Base-by-base conservation (phyloP, 2,797 vertebrate genomes). In the Heterohyrax brucei region DNA sequence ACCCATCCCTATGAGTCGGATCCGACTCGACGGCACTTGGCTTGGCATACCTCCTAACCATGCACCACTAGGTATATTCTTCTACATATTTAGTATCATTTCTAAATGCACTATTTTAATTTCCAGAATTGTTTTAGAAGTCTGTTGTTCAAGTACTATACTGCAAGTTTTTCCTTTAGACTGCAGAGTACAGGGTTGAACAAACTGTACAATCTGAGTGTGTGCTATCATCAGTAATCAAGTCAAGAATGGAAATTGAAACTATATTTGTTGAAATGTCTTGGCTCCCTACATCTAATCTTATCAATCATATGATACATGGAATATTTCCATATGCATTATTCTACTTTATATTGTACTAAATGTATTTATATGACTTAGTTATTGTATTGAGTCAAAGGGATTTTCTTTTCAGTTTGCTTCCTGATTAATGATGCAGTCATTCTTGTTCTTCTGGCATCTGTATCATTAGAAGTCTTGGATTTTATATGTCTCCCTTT, bases 371-470 rank as follows among this genome's bases (percentile, higher is more conserved):
- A 14, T 64, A 4, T 39, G 62, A 91, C 53, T 77, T 91, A 10
- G 6, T 30, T 79, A 10, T 83, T 80, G 18, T 4, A 62, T 95
- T 46, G 61, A 87, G 53, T n/a, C 5, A 44, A 18, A 78, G 19
- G 3, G 79, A 48, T 73, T 96, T 83, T 22, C 21, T 87, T 96
- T 89, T 39, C 61, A 48, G 26, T 44, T 48, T 13, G 46, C 75
- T 87, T 95, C 44, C 72, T 82, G 72, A 80, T 78, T 22, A 97
- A 94, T 95, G 95, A 97, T 97, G 93, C 46, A 91, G 89, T 97
- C 96, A 53, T 48, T 80, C 79, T 94, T 96, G 81, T 93, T 97
- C 66, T 30, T 97, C 94, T 97, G 97, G 82, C 89, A 87, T 98
- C 93, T 92, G 26, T 94, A 10, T 97, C 95, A 90, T 79, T 94